Conservation (phyloP, 2,113 vertebrate species). For the Sinocyclocheilus anshuiensis region DNA sequence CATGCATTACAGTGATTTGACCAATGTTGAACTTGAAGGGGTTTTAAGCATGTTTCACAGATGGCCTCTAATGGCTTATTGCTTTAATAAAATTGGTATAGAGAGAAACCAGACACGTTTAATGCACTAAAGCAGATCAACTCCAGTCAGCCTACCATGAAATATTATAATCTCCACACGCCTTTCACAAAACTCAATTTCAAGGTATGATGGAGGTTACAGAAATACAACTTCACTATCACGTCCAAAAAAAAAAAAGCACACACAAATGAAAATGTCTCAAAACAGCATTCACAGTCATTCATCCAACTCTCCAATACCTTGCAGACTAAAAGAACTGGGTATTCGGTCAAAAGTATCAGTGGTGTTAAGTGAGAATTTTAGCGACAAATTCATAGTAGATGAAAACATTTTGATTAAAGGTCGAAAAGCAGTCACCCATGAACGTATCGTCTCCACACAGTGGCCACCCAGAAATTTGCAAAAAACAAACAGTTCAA, state of each 20-base stretch:
- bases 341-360: neutral
- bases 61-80: neutral
- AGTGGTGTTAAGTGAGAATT: neutral
- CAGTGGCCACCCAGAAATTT: neutral
- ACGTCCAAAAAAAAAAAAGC: neutral
- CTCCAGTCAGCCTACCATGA: conserved; percentile 22
- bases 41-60: neutral
- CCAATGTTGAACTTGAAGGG: neutral
- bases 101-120: neutral
- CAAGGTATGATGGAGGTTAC: conserved; percentile 7
- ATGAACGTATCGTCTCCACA: neutral
- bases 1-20: neutral
- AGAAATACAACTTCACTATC: conserved; percentile 11
- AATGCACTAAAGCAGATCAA: conserved; percentile 20
- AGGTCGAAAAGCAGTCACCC: neutral
- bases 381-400: neutral
- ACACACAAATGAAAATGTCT: neutral
- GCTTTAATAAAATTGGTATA: neutral
- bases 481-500: neutral
- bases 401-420: neutral
- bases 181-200: conserved; percentile 23
- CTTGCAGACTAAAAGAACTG: neutral
- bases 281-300: no score
- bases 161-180: conserved; percentile 9
- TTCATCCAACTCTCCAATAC: neutral